Base-by-base conservation (phyloP, 1,140 invertebrate genomes). In the Scaptomyza montana region DNA sequence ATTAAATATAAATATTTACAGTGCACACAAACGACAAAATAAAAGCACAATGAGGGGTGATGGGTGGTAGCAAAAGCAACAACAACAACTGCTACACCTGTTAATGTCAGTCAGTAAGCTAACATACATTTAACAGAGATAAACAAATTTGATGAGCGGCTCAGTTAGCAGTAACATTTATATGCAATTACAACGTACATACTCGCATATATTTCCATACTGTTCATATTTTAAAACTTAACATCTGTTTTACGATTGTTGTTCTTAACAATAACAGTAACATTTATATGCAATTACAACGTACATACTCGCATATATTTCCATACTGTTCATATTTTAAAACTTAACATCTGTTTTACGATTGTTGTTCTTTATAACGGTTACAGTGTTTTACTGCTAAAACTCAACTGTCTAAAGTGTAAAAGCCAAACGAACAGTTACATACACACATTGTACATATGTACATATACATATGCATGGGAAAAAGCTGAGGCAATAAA, bases 1-100 rank as follows among this genome's bases (percentile, higher is more conserved):
- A 67, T 67, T 61, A 49, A 70, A 81, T 47, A 67, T 59, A 67
- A 75, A 74, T 85, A 78, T 86, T 86, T 69, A 41, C 43, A 46
- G 13, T 9, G 12, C 36, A 47, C 57, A 46, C 16, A 25, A 25
- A 25, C 2, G 21, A 59, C 30, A 9, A 6, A 36, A 25, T 7
- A 8, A 36, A 7, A 45, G 41, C n/a, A 12, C 12, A 12, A 25
- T n/a, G 21, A 21, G 21, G 21, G 21, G 21, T 25, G 16, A 16
- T 61, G 41, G 49, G 49, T 53, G 46, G 7, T 30, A 1, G 12
- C 39, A 41, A 8, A 12, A n/a, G 5, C 5, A n/a, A 12, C 39
- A 43, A 36, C 33, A 36, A 36, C 33, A 36, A 36, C 33, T 36
- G 33, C 33, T 36, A 7, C 8, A 36, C 6, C 2, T 8, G 1